These are phyloP conservation scores for Sarcophaga variegata DNA, from an alignment of 2,888 invertebrate genomes.

Conservation along the genomic window DNA sequence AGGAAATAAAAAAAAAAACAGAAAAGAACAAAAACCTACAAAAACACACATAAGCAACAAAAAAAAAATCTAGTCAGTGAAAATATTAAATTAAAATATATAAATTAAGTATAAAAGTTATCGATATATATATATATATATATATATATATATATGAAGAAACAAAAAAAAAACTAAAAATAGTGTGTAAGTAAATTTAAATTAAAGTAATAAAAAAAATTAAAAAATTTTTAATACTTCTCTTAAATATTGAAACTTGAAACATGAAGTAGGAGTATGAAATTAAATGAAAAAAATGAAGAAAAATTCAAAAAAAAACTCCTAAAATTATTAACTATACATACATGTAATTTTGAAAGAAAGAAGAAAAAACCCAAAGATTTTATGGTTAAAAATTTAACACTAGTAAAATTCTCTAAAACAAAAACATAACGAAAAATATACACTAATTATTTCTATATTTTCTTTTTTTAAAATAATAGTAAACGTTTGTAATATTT, in stretches of 20 bases:
- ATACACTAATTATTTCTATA: constrained; percentile 22
- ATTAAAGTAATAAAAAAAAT: constrained; percentile 30
- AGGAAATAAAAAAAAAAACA: constrained; percentile 34
- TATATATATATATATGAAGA: constrained; percentile 2
- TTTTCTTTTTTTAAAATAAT: constrained; percentile 29
- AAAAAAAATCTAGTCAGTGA: constrained; percentile 67
- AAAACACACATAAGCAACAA: constrained; percentile 63
- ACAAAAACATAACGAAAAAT: constrained; percentile 7
- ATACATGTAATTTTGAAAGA: constrained; percentile 36
- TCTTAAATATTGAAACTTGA: constrained; percentile 24
- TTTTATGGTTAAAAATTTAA: constrained; percentile 51
- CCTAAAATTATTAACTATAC: constrained; percentile 24
- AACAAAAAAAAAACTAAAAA: constrained; percentile 38
- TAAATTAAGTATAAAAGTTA: constrained; percentile 62
- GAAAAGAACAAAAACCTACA: constrained; percentile 38
- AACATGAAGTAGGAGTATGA: neutral
- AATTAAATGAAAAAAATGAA: constrained; percentile 2
- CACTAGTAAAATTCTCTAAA: constrained; percentile 63
- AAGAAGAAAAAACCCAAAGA: constrained; percentile 63
- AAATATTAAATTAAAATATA: constrained; percentile 59
- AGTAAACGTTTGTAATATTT: constrained; percentile 56
- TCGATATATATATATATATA: constrained; percentile 13
- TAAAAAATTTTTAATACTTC: constrained; percentile 28
- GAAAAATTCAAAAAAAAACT: constrained; percentile 26
- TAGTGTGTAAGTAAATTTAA: constrained; percentile 21